Base-by-base conservation (phyloP, 2,888 invertebrate genomes). In the Pseudolycoriella hygida region DNA sequence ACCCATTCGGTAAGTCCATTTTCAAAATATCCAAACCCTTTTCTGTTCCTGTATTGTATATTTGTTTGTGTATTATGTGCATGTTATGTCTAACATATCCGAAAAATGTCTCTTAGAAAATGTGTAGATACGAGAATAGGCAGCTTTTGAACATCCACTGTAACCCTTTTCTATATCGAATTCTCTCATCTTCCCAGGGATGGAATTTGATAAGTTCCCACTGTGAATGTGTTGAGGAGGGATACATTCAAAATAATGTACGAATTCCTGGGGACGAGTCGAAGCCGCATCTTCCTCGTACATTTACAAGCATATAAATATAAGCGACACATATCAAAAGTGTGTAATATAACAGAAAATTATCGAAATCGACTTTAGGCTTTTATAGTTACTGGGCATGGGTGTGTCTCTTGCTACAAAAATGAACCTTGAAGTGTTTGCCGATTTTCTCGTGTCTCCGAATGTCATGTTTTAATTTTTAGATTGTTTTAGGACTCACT, bases 21-120 rank as follows among this genome's bases (percentile, higher is more conserved):
- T 34, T 34, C n/a, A 40, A 40, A 18, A 40, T 18, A 17, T 17
- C 40, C 40, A 40, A 14, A 39, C 40, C 40, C 18, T 40, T 40
- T 18, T 17, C 40, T 17, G 12, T 40, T 38, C 17, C 17, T 17
- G 34, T 34, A 14, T 34, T 14, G 15, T 34, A 34, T 34, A 34
- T 34, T 34, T 34, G n/a, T 14, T 34, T 14, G 15, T 38, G 17
- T 38, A 17, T 17, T 38, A 15, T 14, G 17, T 14, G 15, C 34
- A 38, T 38, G 15, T 11, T 38, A 15, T 38, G 17, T 14, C 14
- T 14, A 38, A 38, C 15, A 15, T 38, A 38, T 38, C 17, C 17
- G 38, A 38, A 38, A 38, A 38, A 38, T 38, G 38, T 38, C 38
- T 38, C 38, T 38, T 17, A 17, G 17, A 38, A 25, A 25, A 25